phyloP scores from a whole-genome alignment of 2,797 vertebrate genomes.

The Helarctos malayanus region DNA sequence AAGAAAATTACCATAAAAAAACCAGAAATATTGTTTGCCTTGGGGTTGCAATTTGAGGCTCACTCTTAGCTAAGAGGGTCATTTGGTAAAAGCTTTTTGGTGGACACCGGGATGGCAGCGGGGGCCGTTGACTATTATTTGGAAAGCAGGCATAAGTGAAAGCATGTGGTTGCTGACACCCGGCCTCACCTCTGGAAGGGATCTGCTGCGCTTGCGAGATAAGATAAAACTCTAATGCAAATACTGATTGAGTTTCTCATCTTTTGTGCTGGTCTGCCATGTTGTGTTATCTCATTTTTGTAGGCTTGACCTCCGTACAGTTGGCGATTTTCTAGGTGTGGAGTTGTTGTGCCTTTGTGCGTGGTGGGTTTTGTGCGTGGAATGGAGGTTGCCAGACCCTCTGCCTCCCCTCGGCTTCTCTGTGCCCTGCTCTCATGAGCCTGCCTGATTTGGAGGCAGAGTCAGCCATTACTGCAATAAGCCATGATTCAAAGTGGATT shows the following conservation, averaged over 20 bases:
- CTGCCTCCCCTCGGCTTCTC: not conserved
- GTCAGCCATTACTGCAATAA: not conserved
- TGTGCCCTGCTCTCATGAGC: not conserved
- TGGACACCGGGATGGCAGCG: not conserved
- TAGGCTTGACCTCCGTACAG: not conserved
- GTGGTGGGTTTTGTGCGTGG: not conserved
- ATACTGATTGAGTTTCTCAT: not conserved
- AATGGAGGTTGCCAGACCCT: not conserved
- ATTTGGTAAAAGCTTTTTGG: not conserved
- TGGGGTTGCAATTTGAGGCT: not conserved
- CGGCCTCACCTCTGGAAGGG: slow-evolving; percentile 29
- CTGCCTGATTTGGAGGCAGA: not conserved
- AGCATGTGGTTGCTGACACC: not conserved
- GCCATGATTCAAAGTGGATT: not conserved
- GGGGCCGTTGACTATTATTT: not conserved
- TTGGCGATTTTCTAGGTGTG: not conserved
- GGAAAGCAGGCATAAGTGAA: slow-evolving; percentile 42
- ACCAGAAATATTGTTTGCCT: slow-evolving; percentile 52
- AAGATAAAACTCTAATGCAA: slow-evolving; percentile 46
- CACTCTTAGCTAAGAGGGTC: not conserved
- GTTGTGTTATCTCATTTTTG: slow-evolving; percentile 22
- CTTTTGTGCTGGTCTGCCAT: not conserved
- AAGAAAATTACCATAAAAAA: slow-evolving; percentile 37
- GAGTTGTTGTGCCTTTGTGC: not conserved
- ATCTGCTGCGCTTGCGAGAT: not conserved